Evolutionary conservation across 92 coral and sea anemone genomes (phyloP), one percentile per base, ranked within the genome.

Genomic region (Desmophyllum pertusum): DNA sequence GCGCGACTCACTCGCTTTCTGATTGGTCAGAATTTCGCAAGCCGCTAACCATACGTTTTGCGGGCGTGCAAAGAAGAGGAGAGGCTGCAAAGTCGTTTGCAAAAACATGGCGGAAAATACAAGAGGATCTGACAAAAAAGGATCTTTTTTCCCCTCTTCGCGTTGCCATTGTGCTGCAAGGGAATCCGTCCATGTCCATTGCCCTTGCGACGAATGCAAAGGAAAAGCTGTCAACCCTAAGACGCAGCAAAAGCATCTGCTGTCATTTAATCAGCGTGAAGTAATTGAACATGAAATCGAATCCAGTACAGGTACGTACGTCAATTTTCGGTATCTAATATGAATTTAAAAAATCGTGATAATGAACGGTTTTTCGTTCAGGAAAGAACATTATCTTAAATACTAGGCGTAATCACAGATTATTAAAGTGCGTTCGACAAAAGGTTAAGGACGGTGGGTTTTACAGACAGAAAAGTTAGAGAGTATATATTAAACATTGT

Each of bases 91-190:
- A 64, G 70, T 9, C 9, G 37, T 8, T 13, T 13, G 36, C 9
- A 3, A 18, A 72, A 69, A 69, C 75, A 70, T 70, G 75, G 64
- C 64, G 39, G 62, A 48, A 6, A 73, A n/a, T n/a, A n/a, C n/a
- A n/a, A n/a, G n/a, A n/a, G n/a, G n/a, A n/a, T n/a, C n/a, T n/a
- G n/a, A n/a, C n/a, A n/a, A n/a, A n/a, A n/a, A n/a, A n/a, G 9
- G 43, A 27, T 11, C 37, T 38, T 72, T 72, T 72, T 72, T 72
- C 33, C 78, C 78, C 43, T 73, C 78, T 18, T 73, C 78, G 78
- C 78, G 78, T 45, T 73, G 57, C 78, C 21, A 42, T 46, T 73
- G 78, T 73, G 57, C 78, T 45, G 62, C 78, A 73, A 73, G 78
- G 30, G 37, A 25, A 27, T 73, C 78, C n/a, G 78, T 73, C 45